These are phyloP conservation scores for Leptinotarsa texana DNA, from an alignment of 1,140 invertebrate species.

Conservation along the genomic window DNA sequence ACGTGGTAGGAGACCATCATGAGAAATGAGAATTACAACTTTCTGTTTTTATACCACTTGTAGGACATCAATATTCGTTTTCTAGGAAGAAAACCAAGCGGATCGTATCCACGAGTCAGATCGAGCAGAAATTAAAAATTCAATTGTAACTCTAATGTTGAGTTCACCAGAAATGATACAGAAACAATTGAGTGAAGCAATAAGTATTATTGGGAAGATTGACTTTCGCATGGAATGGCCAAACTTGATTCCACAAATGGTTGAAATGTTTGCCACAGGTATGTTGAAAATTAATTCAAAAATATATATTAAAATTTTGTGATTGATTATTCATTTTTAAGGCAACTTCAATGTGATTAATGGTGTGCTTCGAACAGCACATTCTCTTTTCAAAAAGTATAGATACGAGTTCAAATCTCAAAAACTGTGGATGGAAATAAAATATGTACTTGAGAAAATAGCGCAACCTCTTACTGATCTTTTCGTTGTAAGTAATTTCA, in stretches of 20 bases:
- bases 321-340: constrained; percentile 45
- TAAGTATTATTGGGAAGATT: constrained; percentile 90
- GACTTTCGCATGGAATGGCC: constrained; percentile 97
- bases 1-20: too few species aligned
- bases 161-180: constrained; percentile 88
- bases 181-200: constrained; percentile 93
- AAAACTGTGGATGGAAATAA: constrained; percentile 93
- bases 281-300: constrained; percentile 21
- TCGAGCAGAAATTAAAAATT: constrained; percentile 76
- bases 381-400: constrained; percentile 96
- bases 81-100: constrained; percentile 75
- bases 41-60: too few species aligned
- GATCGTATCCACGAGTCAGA: constrained; percentile 84
- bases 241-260: constrained; percentile 85
- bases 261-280: constrained; percentile 85
- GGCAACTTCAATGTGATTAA: constrained; percentile 95
- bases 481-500: constrained; percentile 69
- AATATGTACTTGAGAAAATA: constrained; percentile 93
- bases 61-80: background rate
- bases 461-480: constrained; percentile 91
- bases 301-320: constrained; percentile 12
- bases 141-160: constrained; percentile 92
- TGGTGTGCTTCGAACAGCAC: constrained; percentile 90
- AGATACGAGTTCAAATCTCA: constrained; percentile 95
- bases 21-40: too few species aligned